phyloP scores from a whole-genome alignment of 2,113 vertebrate genomes.

The Seriola aureovittata region DNA sequence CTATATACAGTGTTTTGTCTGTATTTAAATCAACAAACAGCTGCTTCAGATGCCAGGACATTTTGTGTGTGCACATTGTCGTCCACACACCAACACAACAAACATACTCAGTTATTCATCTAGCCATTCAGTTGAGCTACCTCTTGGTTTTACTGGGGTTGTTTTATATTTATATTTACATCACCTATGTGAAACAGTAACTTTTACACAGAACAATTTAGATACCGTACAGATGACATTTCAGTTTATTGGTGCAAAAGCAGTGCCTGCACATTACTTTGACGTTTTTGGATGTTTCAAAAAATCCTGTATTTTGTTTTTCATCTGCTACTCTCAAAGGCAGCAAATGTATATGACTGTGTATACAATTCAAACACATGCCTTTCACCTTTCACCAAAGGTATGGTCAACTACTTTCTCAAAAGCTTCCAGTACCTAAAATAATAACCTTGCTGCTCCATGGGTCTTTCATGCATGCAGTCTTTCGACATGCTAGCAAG shows the following conservation, averaged over 20 bases:
- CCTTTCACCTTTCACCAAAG: constrained; percentile 80
- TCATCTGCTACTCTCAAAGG: constrained; percentile 66
- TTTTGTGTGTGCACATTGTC: constrained; percentile 49
- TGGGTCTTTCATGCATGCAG: constrained; percentile 49
- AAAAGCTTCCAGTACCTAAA: constrained; percentile 75
- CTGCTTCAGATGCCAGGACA: constrained; percentile 80
- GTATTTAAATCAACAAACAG: constrained; percentile 79
- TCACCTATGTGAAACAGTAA: constrained; percentile 69
- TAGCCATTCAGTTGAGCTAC: constrained; percentile 84
- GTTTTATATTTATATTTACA: constrained; percentile 76
- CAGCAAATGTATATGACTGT: constrained; percentile 65
- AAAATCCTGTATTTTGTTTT: constrained; percentile 22
- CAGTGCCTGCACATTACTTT: constrained; percentile 75
- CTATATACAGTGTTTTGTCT: constrained; percentile 70
- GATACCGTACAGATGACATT: constrained; percentile 61
- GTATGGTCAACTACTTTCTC: constrained; percentile 72
- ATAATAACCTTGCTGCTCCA: constrained; percentile 56
- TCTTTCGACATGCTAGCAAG: constrained; percentile 41
- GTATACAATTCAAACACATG: constrained; percentile 68
- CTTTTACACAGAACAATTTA: constrained; percentile 65
- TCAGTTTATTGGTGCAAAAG: constrained; percentile 65
- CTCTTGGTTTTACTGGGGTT: constrained; percentile 79
- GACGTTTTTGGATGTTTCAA: constrained; percentile 42
- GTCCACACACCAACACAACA: constrained; percentile 62
- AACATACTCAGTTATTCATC: constrained; percentile 78